Evolutionary conservation across 2,797 vertebrate species (phyloP).

Genomic region (Eulemur albifrons): DNA sequence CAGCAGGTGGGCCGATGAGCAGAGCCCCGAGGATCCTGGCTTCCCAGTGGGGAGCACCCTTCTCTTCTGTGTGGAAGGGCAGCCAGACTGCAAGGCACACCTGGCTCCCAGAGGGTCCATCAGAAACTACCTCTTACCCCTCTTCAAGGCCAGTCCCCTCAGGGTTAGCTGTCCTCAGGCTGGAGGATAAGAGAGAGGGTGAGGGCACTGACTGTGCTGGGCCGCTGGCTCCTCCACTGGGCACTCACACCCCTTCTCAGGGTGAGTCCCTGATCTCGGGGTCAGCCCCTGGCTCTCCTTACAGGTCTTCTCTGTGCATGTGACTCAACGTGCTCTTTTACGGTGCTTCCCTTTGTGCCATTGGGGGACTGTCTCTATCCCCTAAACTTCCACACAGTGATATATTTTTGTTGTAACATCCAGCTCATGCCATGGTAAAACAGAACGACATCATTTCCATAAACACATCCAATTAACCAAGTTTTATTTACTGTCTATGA

Average conservation of each 20-base stretch:
- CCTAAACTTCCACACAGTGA: not conserved
- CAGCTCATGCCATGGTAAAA: not conserved
- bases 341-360: not conserved
- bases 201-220: not conserved
- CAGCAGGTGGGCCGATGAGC: not conserved
- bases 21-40: not conserved
- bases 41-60: rapidly evolving
- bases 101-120: not conserved
- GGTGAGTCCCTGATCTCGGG: not conserved
- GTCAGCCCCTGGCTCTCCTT: not conserved
- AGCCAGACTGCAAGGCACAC: not conserved
- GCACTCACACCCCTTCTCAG: not conserved
- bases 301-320: rapidly evolving
- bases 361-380: not conserved
- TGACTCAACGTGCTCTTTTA: rapidly evolving
- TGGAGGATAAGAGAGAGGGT: not conserved
- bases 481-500: not conserved
- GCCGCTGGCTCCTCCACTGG: not conserved
- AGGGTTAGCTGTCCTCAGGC: not conserved
- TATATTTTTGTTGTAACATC: not conserved
- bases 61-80: not conserved
- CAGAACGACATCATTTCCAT: not conserved
- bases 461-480: not conserved
- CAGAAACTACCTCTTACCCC: not conserved
- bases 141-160: not conserved